Evolutionary conservation across 2,113 vertebrate species (phyloP).

Genomic region (Piprites chloris): DNA sequence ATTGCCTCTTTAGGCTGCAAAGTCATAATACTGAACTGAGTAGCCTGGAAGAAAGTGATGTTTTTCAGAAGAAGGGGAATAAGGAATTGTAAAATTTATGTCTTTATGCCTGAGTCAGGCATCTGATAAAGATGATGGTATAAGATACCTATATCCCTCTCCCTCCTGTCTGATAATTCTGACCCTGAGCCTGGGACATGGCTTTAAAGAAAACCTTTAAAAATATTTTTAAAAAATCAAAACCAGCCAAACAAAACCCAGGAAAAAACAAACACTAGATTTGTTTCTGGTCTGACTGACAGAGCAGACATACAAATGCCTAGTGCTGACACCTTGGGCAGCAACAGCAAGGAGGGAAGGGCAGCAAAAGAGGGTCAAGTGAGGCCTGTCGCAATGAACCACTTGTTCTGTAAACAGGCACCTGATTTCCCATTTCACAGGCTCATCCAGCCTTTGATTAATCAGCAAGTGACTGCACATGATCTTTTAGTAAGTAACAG

Average conservation of each 20-base stretch:
- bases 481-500: background rate
- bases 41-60: background rate
- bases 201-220: background rate
- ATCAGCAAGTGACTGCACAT: background rate
- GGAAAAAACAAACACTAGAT: background rate
- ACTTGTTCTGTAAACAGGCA: background rate
- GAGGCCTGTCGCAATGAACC: background rate
- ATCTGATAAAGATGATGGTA: background rate
- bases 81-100: background rate
- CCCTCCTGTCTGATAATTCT: background rate
- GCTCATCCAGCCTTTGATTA: background rate
- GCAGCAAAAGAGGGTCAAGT: background rate
- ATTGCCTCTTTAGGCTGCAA: background rate
- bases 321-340: background rate
- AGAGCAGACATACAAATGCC: background rate
- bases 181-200: background rate
- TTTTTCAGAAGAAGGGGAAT: background rate
- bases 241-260: background rate
- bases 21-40: background rate
- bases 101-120: background rate
- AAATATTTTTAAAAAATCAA: background rate
- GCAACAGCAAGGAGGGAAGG: background rate
- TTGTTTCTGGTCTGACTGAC: background rate
- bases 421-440: background rate
- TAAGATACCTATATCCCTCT: background rate